phyloP scores from a whole-genome alignment of 2,888 invertebrate species.

The Ophion obscuratus region DNA sequence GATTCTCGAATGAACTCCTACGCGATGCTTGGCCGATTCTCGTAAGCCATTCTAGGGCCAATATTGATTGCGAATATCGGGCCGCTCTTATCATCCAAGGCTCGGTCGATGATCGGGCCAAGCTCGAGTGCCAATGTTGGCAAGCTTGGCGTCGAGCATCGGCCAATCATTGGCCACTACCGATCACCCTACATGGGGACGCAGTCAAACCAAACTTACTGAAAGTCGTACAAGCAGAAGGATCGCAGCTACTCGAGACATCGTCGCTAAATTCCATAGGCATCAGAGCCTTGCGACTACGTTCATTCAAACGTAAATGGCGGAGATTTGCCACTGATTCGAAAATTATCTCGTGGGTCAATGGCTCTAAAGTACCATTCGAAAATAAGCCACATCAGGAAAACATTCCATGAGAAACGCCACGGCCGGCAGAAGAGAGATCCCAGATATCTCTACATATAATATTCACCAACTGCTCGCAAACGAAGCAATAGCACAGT shows the following conservation, averaged over 20 bases:
- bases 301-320: conserved; percentile 29
- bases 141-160: no score
- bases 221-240: conserved; percentile 44
- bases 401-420: conserved; percentile 37
- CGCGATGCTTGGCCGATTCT: no score
- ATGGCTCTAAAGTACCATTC: conserved; percentile 44
- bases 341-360: conserved; percentile 38
- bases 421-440: conserved; percentile 39
- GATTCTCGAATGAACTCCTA: no score
- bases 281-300: conserved; percentile 12
- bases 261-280: conserved; percentile 29
- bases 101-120: no score
- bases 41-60: no score
- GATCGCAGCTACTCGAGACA: conserved; percentile 38
- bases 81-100: no score
- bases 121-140: no score
- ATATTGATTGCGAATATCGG: no score
- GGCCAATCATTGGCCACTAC: no score
- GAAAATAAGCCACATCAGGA: conserved; percentile 27
- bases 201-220: conserved; percentile 24
- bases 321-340: conserved; percentile 30
- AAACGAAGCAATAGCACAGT: conserved; percentile 57
- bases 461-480: conserved; percentile 47
- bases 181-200: no score
- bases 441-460: conserved; percentile 30